Conservation (phyloP, 1,140 invertebrate species). For the Mylabris phalerata region DNA sequence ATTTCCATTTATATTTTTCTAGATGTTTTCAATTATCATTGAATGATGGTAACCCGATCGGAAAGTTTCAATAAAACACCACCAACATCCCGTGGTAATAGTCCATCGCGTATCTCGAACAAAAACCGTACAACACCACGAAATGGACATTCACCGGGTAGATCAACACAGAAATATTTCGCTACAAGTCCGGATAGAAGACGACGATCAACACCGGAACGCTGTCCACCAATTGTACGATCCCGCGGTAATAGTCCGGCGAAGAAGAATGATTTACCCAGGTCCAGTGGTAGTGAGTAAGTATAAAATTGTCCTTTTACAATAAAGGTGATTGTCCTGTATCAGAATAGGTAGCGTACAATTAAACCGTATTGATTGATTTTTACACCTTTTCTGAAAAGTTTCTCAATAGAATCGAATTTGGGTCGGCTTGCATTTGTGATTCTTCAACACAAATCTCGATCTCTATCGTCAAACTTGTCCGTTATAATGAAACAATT, state of each 20-base stretch:
- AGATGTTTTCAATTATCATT: no score
- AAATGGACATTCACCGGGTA: not conserved
- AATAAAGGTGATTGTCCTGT: not conserved
- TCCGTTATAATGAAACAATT: no score
- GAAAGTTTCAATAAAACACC: conserved; percentile 28
- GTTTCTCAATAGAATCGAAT: no score
- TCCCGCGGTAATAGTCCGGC: conserved; percentile 36
- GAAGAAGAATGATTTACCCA: conserved; percentile 15
- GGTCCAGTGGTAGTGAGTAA: conserved; percentile 43
- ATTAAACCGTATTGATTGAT: not conserved
- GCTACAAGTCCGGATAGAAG: conserved; percentile 20
- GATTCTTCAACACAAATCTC: no score
- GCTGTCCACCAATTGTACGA: conserved; percentile 2
- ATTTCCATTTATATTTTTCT: no score
- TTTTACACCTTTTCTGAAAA: not conserved
- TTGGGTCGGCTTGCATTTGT: no score
- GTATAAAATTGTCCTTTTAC: conserved; percentile 3
- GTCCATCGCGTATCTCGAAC: conserved; percentile 24
- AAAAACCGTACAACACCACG: conserved; percentile 11
- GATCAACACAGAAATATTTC: not conserved
- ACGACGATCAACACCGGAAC: conserved; percentile 10
- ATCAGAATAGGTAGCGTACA: not conserved
- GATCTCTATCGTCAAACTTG: no score
- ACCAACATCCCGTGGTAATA: conserved; percentile 28
- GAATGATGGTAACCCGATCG: conserved; percentile 28